Conservation (phyloP, 2,797 vertebrate species). For the Mycteria americana region DNA sequence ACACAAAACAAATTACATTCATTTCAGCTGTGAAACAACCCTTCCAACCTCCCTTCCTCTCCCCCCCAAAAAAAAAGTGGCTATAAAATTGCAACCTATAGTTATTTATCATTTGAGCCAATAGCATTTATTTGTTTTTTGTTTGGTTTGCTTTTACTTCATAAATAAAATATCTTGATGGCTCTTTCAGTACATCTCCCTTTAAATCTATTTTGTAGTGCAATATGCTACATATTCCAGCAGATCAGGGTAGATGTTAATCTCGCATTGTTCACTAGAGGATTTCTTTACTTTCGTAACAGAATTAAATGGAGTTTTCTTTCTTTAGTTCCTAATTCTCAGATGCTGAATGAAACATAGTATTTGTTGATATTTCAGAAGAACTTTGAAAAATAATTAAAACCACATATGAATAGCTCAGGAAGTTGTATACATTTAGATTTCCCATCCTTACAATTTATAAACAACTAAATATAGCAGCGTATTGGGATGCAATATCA, state of each 20-base stretch:
- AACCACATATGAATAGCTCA: background rate
- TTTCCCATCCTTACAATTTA: background rate
- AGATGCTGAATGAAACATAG: background rate
- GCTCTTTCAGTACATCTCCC: background rate
- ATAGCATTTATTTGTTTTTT: background rate
- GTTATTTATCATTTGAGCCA: background rate
- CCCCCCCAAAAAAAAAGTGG: fast-evolving
- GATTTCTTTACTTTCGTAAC: background rate
- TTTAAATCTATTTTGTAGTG: background rate
- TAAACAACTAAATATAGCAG: background rate
- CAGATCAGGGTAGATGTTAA: background rate
- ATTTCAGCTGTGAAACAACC: background rate
- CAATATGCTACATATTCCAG: background rate
- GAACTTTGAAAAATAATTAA: background rate
- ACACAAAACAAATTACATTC: background rate
- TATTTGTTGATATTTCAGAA: background rate
- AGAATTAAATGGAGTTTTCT: background rate
- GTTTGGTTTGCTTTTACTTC: background rate
- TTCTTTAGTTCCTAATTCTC: background rate
- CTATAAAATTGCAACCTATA: background rate
- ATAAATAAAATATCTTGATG: background rate
- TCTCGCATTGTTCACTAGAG: background rate
- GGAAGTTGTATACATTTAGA: background rate
- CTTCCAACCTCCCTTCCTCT: background rate
- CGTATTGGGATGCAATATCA: background rate